Conservation (phyloP, 2,888 invertebrate species). For the Aquatica leii region DNA sequence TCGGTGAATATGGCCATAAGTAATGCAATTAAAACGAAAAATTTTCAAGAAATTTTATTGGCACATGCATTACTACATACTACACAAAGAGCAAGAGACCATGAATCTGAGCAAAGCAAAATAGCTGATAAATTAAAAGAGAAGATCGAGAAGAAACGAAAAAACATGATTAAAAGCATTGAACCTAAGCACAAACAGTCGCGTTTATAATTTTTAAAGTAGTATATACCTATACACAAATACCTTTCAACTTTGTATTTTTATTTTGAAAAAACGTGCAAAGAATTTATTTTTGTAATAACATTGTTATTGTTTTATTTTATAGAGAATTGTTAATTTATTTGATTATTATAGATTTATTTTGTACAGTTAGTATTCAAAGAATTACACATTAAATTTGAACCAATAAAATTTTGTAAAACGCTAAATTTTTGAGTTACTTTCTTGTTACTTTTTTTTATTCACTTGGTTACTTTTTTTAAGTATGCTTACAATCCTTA, state of each 20-base stretch:
- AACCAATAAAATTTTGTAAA: constrained; percentile 5
- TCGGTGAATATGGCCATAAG: no score
- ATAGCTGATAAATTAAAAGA: constrained; percentile 5
- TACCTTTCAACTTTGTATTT: constrained; percentile 1
- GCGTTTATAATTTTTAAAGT: constrained; percentile 3
- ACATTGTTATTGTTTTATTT: constrained; percentile 3
- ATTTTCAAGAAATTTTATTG: constrained; percentile 4
- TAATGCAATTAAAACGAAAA: constrained; percentile 2
- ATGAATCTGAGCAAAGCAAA: constrained; percentile 5
- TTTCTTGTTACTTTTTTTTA: not conserved
- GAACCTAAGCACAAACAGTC: constrained; percentile 5
- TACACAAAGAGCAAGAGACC: constrained; percentile 4
- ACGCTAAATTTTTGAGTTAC: constrained; percentile 5
- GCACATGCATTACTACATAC: constrained; percentile 5
- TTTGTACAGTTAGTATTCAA: constrained; percentile 5
- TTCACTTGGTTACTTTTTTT: constrained; percentile 5
- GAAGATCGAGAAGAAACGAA: constrained; percentile 4
- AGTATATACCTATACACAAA: constrained; percentile 1
- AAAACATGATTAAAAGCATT: constrained; percentile 3
- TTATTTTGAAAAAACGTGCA: constrained; percentile 5
- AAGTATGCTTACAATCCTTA: not conserved
- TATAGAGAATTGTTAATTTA: constrained; percentile 5
- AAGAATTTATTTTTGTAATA: constrained; percentile 3
- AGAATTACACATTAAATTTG: constrained; percentile 4
- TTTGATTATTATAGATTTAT: constrained; percentile 5